Evolutionary conservation across 1,140 invertebrate genomes (phyloP).

Genomic region (Hylyphantes graminicola): DNA sequence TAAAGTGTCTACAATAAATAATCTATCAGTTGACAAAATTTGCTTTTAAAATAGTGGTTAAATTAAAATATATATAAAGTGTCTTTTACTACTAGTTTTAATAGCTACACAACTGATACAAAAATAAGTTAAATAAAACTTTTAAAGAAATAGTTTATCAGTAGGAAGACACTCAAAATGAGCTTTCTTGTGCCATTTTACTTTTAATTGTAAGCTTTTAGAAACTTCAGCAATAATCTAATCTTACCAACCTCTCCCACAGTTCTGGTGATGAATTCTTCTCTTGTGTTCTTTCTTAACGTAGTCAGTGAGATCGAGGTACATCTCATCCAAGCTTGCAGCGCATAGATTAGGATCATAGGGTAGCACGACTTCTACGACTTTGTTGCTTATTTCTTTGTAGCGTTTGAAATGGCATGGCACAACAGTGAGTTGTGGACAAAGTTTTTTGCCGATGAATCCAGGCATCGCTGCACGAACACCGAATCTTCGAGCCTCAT

Average conservation of each 20-base stretch:
- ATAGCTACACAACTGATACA: neutral
- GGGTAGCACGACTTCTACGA: slow-evolving; percentile 70
- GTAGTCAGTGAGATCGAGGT: slow-evolving; percentile 75
- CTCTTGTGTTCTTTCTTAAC: slow-evolving; percentile 64
- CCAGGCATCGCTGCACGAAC: slow-evolving; percentile 80
- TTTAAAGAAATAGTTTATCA: neutral
- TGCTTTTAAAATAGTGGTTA: too few relatives aligned
- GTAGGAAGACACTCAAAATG: too few relatives aligned
- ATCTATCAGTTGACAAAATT: too few relatives aligned
- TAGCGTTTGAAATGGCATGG: slow-evolving; percentile 74
- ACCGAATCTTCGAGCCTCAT: slow-evolving; percentile 75
- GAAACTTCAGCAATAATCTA: neutral
- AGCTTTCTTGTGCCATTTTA: too few relatives aligned
- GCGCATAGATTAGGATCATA: slow-evolving; percentile 74
- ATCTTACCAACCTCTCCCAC: slow-evolving; percentile 3
- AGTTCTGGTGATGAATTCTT: neutral
- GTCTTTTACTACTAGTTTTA: neutral
- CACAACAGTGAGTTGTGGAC: slow-evolving; percentile 74
- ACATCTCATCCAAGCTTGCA: slow-evolving; percentile 77
- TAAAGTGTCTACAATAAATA: too few relatives aligned
- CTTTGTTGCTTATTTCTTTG: slow-evolving; percentile 68
- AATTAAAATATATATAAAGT: too few relatives aligned
- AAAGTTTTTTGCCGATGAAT: slow-evolving; percentile 77
- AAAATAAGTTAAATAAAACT: neutral
- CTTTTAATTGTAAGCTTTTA: too few relatives aligned